phyloP scores from a whole-genome alignment of 2,797 vertebrate species.

The Acanthornis magna region DNA sequence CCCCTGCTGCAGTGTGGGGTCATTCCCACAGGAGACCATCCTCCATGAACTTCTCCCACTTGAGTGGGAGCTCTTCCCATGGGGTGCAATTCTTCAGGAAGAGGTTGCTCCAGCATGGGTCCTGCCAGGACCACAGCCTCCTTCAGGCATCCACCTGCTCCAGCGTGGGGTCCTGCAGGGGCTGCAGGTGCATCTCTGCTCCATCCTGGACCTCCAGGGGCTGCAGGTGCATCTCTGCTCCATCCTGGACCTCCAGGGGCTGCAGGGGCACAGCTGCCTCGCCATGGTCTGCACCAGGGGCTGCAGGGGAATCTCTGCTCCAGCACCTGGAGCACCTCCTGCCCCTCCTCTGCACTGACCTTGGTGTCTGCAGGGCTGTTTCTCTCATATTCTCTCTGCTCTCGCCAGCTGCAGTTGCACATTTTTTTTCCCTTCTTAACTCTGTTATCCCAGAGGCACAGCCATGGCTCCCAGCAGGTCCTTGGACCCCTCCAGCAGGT shows the following conservation, averaged over 20 bases:
- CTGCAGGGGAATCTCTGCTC: too few relatives aligned
- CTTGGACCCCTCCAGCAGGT: too few relatives aligned
- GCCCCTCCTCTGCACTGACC: too few relatives aligned
- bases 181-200: not conserved
- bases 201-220: not conserved
- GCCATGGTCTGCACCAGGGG: too few relatives aligned
- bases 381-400: too few relatives aligned
- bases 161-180: not conserved
- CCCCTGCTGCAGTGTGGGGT: not conserved
- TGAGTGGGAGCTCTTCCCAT: not conserved
- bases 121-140: not conserved
- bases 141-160: not conserved
- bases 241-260: not conserved
- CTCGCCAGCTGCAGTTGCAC: too few relatives aligned
- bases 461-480: too few relatives aligned
- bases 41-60: not conserved
- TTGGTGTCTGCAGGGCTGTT: too few relatives aligned
- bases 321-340: too few relatives aligned
- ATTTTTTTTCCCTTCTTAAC: too few relatives aligned
- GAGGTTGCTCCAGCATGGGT: not conserved
- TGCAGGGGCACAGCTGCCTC: too few relatives aligned
- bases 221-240: not conserved
- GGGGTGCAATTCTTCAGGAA: not conserved
- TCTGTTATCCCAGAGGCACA: too few relatives aligned
- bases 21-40: not conserved